Conservation (phyloP, 2,797 vertebrate genomes). For the Luscinia luscinia region DNA sequence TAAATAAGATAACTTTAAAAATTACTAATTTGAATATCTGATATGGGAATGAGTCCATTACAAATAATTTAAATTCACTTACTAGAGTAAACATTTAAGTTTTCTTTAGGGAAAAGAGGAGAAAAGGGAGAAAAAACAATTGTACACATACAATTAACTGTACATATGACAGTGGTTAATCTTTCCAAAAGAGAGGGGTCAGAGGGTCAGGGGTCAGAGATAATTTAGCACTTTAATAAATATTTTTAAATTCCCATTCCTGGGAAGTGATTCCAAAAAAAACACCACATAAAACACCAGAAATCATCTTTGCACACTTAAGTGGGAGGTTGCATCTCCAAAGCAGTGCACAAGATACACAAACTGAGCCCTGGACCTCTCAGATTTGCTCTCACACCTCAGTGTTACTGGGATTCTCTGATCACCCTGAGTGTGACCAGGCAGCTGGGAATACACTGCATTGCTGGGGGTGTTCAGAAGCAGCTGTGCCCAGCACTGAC, state of each 20-base stretch:
- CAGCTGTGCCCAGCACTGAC: background rate
- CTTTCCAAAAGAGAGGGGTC: background rate
- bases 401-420: background rate
- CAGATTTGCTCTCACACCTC: background rate
- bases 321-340: background rate
- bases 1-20: background rate
- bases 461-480: background rate
- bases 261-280: background rate
- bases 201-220: background rate
- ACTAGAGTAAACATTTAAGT: background rate
- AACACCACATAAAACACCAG: background rate
- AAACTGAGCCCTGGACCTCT: no score
- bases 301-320: background rate
- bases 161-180: background rate
- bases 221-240: background rate
- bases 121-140: background rate
- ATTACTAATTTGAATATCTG: background rate
- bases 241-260: background rate
- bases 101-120: background rate
- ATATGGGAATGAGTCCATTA: background rate
- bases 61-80: background rate
- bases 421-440: background rate
- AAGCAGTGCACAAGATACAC: background rate
- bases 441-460: background rate
- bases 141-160: background rate